A percentile compares a stretch with the other conserved stretches of the same genome.
Conservation (phyloP, 2,888 invertebrate species). For the Acanthopleura granulata region DNA sequence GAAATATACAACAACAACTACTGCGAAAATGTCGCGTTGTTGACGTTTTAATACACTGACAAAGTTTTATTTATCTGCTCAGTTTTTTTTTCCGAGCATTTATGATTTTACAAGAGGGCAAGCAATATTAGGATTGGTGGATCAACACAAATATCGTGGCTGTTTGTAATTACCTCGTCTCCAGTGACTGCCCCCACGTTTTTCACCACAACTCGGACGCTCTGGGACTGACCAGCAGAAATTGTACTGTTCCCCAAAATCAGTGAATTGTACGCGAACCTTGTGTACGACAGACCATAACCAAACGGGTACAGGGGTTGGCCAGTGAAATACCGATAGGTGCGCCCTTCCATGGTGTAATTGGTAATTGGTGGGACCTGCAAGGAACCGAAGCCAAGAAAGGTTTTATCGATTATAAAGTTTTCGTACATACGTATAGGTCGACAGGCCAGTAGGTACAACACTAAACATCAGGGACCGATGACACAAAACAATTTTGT, state of each 20-base stretch:
- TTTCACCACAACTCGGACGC: slow-evolving; percentile 39
- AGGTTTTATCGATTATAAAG: background rate
- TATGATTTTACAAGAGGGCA: no score
- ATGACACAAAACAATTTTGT: no score
- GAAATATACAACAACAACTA: no score
- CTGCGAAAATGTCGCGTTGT: no score
- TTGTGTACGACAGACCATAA: slow-evolving; percentile 49
- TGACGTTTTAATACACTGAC: no score
- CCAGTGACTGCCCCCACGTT: background rate
- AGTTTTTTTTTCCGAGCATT: no score
- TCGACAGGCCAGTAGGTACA: no score
- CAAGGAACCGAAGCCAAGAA: background rate
- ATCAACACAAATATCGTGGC: no score
- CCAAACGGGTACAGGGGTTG: slow-evolving; percentile 57
- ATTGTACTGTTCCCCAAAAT: slow-evolving; percentile 24
- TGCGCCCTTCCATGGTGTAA: slow-evolving; percentile 56
- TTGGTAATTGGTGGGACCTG: slow-evolving; percentile 27
- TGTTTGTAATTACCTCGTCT: slow-evolving; percentile 1
- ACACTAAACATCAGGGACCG: no score
- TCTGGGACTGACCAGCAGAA: slow-evolving; percentile 41
- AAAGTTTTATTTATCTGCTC: no score
- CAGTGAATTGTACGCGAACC: slow-evolving; percentile 36
- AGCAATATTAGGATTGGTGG: no score
- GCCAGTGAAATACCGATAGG: slow-evolving; percentile 60
- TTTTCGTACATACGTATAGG: background rate